These are phyloP conservation scores for Aegypius monachus DNA, from an alignment of 2,113 vertebrate species.

Conservation along the genomic window DNA sequence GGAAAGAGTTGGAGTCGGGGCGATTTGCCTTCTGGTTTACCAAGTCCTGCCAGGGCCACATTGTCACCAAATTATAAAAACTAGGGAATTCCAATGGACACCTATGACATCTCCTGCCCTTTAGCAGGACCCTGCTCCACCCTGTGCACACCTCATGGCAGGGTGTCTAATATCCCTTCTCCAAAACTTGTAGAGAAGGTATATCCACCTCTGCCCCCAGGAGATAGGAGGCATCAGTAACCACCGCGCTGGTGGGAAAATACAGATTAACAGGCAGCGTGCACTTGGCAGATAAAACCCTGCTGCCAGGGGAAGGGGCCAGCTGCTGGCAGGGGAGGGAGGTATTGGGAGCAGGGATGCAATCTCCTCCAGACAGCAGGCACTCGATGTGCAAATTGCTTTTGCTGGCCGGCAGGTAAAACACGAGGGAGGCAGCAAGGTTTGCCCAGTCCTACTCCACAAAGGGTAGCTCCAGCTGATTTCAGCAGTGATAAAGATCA, in stretches of 20 bases:
- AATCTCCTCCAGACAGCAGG: rapidly evolving
- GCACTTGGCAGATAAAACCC: not conserved
- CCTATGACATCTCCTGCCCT: not conserved
- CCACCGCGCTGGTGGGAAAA: not conserved
- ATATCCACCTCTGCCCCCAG: not conserved
- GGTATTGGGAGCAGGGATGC: not conserved
- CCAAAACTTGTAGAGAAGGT: not conserved
- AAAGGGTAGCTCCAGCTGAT: not conserved
- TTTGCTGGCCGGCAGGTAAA: slow-evolving; percentile 27
- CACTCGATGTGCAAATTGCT: slow-evolving; percentile 51
- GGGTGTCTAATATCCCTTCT: not conserved
- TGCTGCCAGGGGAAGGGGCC: not conserved
- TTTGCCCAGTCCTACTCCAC: slow-evolving; percentile 30
- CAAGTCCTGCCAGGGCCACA: not conserved
- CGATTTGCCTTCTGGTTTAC: not conserved
- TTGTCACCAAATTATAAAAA: not conserved
- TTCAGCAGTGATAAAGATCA: not conserved
- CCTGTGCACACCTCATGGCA: not conserved
- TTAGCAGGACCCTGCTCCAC: not conserved
- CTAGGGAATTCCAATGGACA: not conserved
- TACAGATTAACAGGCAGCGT: not conserved
- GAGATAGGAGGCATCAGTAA: not conserved
- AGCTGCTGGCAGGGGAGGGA: not conserved
- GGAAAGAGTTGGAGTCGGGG: not conserved
- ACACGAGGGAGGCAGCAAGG: not conserved